Evolutionary conservation across 2,888 invertebrate genomes (phyloP).

Genomic region (Eudemis profundana): DNA sequence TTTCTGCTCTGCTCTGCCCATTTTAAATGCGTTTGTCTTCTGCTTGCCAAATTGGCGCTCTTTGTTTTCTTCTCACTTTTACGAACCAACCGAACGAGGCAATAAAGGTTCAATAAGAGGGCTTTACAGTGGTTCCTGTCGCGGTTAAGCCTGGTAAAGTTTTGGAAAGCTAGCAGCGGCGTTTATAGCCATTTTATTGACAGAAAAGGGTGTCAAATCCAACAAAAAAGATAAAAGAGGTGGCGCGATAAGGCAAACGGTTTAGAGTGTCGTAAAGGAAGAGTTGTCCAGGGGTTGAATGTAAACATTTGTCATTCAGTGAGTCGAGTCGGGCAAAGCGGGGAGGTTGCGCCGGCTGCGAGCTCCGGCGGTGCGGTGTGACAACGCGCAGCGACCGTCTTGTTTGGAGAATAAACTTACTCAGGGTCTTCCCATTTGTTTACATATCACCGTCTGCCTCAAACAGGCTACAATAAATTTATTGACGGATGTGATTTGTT

Average conservation of each 20-base stretch:
- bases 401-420: conserved; percentile 77
- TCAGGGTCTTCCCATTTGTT: conserved; percentile 67
- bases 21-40: conserved; percentile 85
- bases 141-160: conserved; percentile 26
- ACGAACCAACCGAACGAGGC: conserved; percentile 50
- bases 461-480: conserved; percentile 65
- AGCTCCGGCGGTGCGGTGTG: conserved; percentile 49
- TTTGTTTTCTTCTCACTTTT: conserved; percentile 78
- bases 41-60: conserved; percentile 82
- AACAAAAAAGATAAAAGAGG: conserved; percentile 43
- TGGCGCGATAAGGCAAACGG: conserved; percentile 50
- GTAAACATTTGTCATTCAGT: conserved; percentile 75
- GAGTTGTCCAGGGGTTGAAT: conserved; percentile 64
- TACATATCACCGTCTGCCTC: conserved; percentile 67
- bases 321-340: conserved; percentile 60
- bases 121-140: conserved; percentile 33
- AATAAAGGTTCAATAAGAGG: conserved; percentile 44
- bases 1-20: conserved; percentile 83
- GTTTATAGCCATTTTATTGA: conserved; percentile 45
- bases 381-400: conserved; percentile 49
- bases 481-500: conserved; percentile 52
- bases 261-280: conserved; percentile 58
- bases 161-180: conserved; percentile 28
- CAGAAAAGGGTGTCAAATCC: conserved; percentile 47
- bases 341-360: conserved; percentile 50